A percentile compares a stretch with the other conserved stretches of the same genome.
Conservation (phyloP, 2,113 vertebrate species). For the Corynorhinus townsendii region DNA sequence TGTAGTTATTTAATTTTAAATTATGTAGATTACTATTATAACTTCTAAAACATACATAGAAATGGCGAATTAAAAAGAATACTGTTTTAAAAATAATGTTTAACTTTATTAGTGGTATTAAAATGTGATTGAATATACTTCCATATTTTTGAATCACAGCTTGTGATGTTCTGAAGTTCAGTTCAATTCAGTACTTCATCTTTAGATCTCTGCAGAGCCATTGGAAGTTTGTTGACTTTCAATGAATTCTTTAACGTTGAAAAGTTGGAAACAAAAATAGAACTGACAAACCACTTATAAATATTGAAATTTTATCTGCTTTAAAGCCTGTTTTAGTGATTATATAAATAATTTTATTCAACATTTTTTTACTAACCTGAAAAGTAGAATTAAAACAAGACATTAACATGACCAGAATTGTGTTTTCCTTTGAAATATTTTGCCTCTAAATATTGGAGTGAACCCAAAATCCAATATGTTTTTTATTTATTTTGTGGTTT, state of each 20-base stretch:
- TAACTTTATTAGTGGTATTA: neutral
- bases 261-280: neutral
- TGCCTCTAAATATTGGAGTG: neutral
- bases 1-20: slow-evolving; percentile 1
- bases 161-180: neutral
- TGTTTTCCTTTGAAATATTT: slow-evolving; percentile 21
- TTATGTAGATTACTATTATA: neutral
- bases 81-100: neutral
- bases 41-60: neutral
- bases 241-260: slow-evolving; percentile 1
- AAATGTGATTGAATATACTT: neutral
- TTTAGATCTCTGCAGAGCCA: neutral
- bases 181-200: neutral
- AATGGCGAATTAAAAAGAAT: neutral
- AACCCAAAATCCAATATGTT: neutral
- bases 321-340: neutral
- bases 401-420: neutral
- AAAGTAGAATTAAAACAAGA: neutral
- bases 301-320: slow-evolving; percentile 35
- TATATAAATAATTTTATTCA: neutral
- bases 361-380: neutral
- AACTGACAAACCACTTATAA: neutral
- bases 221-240: neutral
- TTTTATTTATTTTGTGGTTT: slow-evolving; percentile 1
- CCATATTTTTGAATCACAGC: neutral